Conservation (phyloP, 2,888 invertebrate genomes). For the Hydroisotoma schaefferi region DNA sequence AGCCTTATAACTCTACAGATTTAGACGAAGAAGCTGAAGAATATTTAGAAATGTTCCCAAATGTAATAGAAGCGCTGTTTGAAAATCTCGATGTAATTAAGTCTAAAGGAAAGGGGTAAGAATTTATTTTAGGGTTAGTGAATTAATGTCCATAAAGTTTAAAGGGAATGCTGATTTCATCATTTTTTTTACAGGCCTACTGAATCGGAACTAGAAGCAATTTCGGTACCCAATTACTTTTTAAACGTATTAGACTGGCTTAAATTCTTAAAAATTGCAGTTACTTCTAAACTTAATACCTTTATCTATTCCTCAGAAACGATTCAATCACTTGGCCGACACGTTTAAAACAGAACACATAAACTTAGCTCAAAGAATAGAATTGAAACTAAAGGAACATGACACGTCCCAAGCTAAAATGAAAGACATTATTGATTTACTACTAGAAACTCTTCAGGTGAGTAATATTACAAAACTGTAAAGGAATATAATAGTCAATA, state of each 20-base stretch:
- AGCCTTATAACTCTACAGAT: slow-evolving; percentile 18
- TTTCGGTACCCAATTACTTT: slow-evolving; percentile 20
- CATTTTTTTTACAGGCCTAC: slow-evolving; percentile 10
- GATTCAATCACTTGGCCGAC: slow-evolving; percentile 43
- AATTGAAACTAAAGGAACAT: slow-evolving; percentile 27
- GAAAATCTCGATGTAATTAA: slow-evolving; percentile 34
- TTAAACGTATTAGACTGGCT: neutral
- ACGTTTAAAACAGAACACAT: slow-evolving; percentile 44
- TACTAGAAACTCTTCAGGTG: slow-evolving; percentile 30
- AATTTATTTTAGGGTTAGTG: neutral
- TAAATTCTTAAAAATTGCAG: slow-evolving; percentile 1
- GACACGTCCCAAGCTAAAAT: slow-evolving; percentile 39
- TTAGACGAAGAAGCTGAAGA: slow-evolving; percentile 46
- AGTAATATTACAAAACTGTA: neutral
- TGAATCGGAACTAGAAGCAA: slow-evolving; percentile 22
- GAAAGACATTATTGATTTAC: slow-evolving; percentile 30
- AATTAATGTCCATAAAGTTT: neutral
- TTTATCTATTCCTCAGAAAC: slow-evolving; percentile 24
- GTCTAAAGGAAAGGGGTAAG: slow-evolving; percentile 12
- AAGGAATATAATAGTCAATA: neutral
- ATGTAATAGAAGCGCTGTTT: slow-evolving; percentile 41
- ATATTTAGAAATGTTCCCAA: slow-evolving; percentile 44
- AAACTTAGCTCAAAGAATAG: slow-evolving; percentile 30
- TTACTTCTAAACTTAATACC: slow-evolving; percentile 5
- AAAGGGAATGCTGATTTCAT: neutral